A percentile compares a stretch with the other conserved stretches of the same genome.
Conservation (phyloP, 2,797 vertebrate genomes). For the Poliocrania exsul region DNA sequence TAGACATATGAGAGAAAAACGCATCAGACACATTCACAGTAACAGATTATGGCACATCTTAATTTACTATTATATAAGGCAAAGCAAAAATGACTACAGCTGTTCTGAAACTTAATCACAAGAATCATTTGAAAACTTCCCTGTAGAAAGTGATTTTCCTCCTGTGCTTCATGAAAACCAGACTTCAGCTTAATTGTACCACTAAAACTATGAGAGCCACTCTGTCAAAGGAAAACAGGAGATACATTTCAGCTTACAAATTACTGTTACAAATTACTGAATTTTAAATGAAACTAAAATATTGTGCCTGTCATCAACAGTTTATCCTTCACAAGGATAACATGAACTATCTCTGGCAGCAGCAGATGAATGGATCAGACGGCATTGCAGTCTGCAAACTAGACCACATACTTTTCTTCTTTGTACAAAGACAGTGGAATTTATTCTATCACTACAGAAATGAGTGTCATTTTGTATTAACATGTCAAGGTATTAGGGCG, state of each 20-base stretch:
- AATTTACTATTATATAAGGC: neutral
- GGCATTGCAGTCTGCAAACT: neutral
- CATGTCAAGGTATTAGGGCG: neutral
- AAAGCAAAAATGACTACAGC: neutral
- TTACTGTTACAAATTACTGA: neutral
- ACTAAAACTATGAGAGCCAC: neutral
- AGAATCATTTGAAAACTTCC: neutral
- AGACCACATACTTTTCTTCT: neutral
- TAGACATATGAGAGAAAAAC: neutral
- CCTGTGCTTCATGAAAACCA: neutral
- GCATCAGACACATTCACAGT: neutral
- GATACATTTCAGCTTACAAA: neutral
- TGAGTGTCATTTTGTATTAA: neutral
- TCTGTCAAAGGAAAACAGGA: neutral
- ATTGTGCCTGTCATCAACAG: constrained; percentile 23
- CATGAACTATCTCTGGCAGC: neutral
- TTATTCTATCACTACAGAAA: neutral
- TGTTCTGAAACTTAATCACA: neutral
- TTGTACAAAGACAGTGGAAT: neutral
- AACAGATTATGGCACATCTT: neutral
- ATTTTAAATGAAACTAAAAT: constrained; percentile 5
- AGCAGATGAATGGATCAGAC: neutral
- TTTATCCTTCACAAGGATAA: neutral
- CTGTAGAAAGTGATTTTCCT: neutral
- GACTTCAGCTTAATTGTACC: neutral